phyloP scores from a whole-genome alignment of 2,888 invertebrate genomes.

The Drosophila conformis region DNA sequence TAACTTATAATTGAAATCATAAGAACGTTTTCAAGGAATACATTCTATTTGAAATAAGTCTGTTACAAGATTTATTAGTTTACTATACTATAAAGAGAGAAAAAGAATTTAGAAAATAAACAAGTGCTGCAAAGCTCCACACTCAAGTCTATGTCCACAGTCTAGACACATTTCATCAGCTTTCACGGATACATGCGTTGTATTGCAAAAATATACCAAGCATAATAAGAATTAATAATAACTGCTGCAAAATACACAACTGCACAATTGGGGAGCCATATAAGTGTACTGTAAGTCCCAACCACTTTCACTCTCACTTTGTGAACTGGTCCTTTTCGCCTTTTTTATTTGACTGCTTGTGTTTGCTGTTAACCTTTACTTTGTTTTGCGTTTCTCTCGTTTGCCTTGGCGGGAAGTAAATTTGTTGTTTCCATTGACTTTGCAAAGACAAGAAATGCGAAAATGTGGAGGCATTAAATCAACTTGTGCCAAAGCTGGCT shows the following conservation, averaged over 20 bases:
- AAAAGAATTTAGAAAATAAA: background rate
- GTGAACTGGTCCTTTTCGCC: constrained; percentile 21
- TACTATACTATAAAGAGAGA: background rate
- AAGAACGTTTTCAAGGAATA: background rate
- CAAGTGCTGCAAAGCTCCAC: background rate
- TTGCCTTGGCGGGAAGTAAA: constrained; percentile 74
- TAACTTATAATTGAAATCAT: background rate
- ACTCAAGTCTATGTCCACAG: constrained; percentile 26
- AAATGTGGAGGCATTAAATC: constrained; percentile 24
- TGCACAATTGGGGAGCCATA: constrained; percentile 7
- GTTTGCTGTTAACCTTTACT: constrained; percentile 68
- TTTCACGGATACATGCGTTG: constrained; percentile 2
- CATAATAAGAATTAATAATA: constrained; percentile 30
- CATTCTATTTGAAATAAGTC: background rate
- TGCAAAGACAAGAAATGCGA: constrained; percentile 43
- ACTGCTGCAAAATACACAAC: constrained; percentile 25
- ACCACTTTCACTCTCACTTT: constrained; percentile 51
- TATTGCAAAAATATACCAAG: constrained; percentile 22
- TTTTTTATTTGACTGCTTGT: constrained; percentile 43
- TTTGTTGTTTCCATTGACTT: constrained; percentile 61
- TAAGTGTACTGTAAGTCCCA: background rate
- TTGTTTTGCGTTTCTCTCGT: constrained; percentile 12
- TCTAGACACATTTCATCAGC: constrained; percentile 10
- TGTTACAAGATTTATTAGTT: background rate
- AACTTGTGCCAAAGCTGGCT: constrained; percentile 47